Conservation (phyloP, 2,888 invertebrate genomes). For the Gibbula magus region DNA sequence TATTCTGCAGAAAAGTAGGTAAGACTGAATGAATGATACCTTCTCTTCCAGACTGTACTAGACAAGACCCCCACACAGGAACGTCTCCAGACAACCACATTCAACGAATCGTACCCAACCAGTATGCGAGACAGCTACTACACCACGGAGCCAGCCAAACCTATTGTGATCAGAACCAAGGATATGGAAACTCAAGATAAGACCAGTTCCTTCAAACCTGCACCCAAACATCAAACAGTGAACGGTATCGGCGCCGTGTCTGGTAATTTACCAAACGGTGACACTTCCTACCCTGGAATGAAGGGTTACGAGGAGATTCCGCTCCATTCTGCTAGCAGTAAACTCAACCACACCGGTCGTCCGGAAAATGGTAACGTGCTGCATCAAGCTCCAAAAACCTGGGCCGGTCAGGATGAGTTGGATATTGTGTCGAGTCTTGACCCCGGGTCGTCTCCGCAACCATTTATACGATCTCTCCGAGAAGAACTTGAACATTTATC, state of each 20-base stretch:
- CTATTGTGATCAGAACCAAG: conserved; percentile 47
- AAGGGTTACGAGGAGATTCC: conserved; percentile 1
- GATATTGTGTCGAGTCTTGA: conserved; percentile 38
- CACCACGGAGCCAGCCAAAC: conserved; percentile 47
- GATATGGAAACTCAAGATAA: conserved; percentile 12
- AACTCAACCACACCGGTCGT: neutral
- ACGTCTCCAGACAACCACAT: conserved; percentile 35
- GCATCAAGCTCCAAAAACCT: conserved; percentile 5
- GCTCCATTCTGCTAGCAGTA: neutral
- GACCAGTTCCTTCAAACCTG: neutral
- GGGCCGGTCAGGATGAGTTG: conserved; percentile 34
- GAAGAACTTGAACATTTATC: conserved; percentile 37
- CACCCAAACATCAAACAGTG: neutral
- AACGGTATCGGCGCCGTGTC: neutral
- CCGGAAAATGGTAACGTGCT: neutral
- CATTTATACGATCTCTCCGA: conserved; percentile 37
- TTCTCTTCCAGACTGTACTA: neutral
- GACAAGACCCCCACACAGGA: conserved; percentile 31
- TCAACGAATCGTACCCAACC: conserved; percentile 28
- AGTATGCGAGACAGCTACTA: conserved; percentile 34
- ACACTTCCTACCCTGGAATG: neutral
- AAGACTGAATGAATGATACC: neutral
- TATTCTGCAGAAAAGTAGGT: neutral
- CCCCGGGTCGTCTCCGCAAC: conserved; percentile 30
- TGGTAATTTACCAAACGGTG: neutral